phyloP scores from a whole-genome alignment of 2,113 vertebrate genomes.

The Lipophrys pholis region DNA sequence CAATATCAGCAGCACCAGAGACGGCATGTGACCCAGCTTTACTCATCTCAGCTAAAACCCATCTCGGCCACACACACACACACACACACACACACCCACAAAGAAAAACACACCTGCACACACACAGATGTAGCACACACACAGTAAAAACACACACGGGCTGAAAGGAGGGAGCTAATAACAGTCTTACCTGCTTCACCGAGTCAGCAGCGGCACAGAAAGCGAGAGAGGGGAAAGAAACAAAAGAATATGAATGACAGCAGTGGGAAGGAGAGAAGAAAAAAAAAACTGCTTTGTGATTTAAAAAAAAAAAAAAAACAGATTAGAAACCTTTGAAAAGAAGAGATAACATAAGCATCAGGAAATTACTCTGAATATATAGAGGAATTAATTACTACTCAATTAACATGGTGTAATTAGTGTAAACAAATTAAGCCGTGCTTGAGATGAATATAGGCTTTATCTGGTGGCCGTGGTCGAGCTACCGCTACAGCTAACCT shows the following conservation, averaged over 20 bases:
- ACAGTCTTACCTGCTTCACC: constrained; percentile 72
- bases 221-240: constrained; percentile 33
- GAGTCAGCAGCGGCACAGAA: constrained; percentile 59
- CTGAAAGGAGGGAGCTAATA: constrained; percentile 56
- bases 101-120: not conserved
- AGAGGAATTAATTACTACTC: constrained; percentile 16
- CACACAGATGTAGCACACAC: constrained; percentile 15
- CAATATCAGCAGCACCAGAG: constrained; percentile 78
- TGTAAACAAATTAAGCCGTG: constrained; percentile 28
- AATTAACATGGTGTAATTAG: constrained; percentile 50
- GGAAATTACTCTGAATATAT: constrained; percentile 22
- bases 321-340: not conserved
- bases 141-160: constrained; percentile 16
- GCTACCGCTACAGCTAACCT: not conserved
- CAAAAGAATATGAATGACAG: constrained; percentile 45
- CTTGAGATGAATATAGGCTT: constrained; percentile 16
- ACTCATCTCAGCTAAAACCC: constrained; percentile 75
- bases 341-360: constrained; percentile 19
- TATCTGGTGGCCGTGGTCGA: constrained; percentile 16
- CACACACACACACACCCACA: constrained; percentile 25
- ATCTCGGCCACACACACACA: constrained; percentile 40
- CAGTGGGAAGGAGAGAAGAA: not conserved
- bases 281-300: constrained; percentile 17
- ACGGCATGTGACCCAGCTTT: constrained; percentile 72
- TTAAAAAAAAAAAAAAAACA: constrained; percentile 4